Evolutionary conservation across 2,113 vertebrate species (phyloP).

Genomic region (Argyrosomus japonicus): DNA sequence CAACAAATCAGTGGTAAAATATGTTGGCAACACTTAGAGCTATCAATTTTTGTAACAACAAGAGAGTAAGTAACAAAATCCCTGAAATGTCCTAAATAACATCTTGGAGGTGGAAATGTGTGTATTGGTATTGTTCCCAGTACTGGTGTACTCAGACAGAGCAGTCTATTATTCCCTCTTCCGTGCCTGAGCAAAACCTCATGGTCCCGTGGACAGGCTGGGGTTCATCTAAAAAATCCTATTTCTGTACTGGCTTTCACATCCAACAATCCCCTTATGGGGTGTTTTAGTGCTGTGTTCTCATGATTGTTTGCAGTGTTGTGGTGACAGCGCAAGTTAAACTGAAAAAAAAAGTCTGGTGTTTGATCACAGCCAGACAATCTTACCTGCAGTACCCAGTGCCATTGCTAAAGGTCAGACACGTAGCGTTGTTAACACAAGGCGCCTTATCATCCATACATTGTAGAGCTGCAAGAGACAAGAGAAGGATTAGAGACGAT

Average conservation of each 20-base stretch:
- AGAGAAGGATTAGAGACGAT: constrained; percentile 48
- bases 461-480: constrained; percentile 88
- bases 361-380: neutral
- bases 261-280: constrained; percentile 39
- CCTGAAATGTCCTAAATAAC: constrained; percentile 60
- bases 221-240: constrained; percentile 57
- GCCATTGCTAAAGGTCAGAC: constrained; percentile 88
- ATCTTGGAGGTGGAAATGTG: constrained; percentile 71
- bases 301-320: constrained; percentile 11
- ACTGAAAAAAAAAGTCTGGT: constrained; percentile 2
- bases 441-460: constrained; percentile 89
- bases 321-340: constrained; percentile 1
- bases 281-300: constrained; percentile 7
- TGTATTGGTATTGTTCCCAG: constrained; percentile 78
- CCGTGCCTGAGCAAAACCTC: constrained; percentile 67
- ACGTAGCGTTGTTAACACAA: constrained; percentile 92
- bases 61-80: constrained; percentile 45
- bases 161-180: constrained; percentile 66
- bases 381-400: constrained; percentile 96
- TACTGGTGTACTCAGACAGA: constrained; percentile 69
- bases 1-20: constrained; percentile 37
- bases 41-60: constrained; percentile 46
- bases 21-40: constrained; percentile 15
- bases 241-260: constrained; percentile 51
- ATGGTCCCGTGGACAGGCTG: constrained; percentile 58